These are phyloP conservation scores for Trogon surrucura DNA, from an alignment of 2,113 vertebrate genomes.

Conservation along the genomic window DNA sequence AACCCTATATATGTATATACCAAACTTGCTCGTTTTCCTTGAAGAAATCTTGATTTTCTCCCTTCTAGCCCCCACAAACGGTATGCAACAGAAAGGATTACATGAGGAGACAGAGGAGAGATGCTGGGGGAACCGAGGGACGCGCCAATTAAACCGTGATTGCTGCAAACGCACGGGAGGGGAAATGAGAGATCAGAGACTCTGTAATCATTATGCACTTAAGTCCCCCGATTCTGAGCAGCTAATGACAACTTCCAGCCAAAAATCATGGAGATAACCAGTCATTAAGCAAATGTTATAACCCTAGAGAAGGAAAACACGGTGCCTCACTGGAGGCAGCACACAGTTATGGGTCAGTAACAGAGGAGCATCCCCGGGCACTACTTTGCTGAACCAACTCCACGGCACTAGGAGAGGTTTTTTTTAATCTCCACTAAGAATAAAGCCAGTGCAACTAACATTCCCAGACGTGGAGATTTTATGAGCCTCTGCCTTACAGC, in stretches of 20 bases:
- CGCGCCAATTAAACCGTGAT: not conserved
- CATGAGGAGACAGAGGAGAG: not conserved
- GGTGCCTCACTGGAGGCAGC: not conserved
- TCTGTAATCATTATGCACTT: constrained; percentile 13
- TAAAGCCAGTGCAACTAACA: not conserved
- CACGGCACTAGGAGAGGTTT: not conserved
- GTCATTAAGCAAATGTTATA: constrained; percentile 45
- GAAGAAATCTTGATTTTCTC: not conserved
- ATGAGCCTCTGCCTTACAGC: not conserved
- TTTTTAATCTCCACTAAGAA: not conserved
- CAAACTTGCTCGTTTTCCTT: not conserved
- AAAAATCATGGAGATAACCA: constrained; percentile 31
- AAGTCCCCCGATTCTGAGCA: not conserved
- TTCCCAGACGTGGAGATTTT: not conserved
- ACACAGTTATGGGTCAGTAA: not conserved
- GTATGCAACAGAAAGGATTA: not conserved
- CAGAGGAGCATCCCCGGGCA: not conserved
- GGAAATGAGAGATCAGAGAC: not conserved
- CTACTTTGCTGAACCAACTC: not conserved
- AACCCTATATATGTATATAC: not conserved
- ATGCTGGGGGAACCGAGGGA: not conserved
- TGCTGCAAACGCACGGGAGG: not conserved
- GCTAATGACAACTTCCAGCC: constrained; percentile 54
- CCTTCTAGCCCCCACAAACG: not conserved
- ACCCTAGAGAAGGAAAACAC: not conserved